phyloP scores from a whole-genome alignment of 35 echinoderm and acorn worm species.

The Eucidaris tribuloides region DNA sequence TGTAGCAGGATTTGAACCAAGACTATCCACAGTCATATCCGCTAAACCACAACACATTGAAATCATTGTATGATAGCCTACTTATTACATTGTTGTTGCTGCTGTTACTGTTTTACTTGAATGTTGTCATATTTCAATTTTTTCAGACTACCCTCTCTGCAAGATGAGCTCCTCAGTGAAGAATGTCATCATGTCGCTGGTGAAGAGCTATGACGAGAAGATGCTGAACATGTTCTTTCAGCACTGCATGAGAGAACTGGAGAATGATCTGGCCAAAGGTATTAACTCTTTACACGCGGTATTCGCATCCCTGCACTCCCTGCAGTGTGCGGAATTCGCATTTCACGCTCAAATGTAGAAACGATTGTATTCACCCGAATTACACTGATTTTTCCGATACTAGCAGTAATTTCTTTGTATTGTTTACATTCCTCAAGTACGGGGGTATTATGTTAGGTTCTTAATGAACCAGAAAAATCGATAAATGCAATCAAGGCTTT shows the following conservation, averaged over 20 bases:
- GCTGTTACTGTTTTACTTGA: background rate
- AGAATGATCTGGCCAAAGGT: slow-evolving; percentile 78
- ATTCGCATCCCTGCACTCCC: no score
- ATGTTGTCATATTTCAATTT: background rate
- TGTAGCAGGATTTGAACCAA: background rate
- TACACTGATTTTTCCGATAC: no score
- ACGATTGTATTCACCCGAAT: no score
- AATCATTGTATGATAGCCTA: no score
- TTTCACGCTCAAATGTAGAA: no score
- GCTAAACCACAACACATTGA: background rate
- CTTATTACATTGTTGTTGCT: background rate
- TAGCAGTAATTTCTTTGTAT: no score
- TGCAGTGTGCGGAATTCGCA: no score
- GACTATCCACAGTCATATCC: background rate
- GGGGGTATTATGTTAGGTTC: no score
- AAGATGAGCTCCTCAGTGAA: slow-evolving; percentile 9
- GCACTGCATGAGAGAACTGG: slow-evolving; percentile 75
- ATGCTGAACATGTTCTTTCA: slow-evolving; percentile 90
- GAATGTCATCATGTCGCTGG: background rate
- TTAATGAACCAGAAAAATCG: no score
- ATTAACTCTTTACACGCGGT: no score
- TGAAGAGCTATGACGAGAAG: slow-evolving; percentile 36
- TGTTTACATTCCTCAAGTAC: no score
- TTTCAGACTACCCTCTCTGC: slow-evolving; percentile 50
- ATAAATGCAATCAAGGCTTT: no score